Percentiles rank a stretch among this genome's conserved stretches.
phyloP scores from a whole-genome alignment of 1,140 invertebrate species.

The Pseudomyrmex concolor region DNA sequence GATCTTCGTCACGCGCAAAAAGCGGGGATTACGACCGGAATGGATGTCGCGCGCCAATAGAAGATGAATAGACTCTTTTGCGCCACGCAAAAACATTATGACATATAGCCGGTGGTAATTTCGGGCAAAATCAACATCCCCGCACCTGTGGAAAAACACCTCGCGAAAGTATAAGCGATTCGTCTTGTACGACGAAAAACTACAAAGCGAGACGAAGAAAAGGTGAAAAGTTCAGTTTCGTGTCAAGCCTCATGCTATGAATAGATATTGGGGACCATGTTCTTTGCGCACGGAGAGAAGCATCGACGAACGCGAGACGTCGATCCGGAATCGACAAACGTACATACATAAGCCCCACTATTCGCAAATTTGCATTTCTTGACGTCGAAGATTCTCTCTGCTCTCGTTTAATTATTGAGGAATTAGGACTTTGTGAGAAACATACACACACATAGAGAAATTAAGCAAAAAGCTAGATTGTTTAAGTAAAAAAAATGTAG shows the following conservation, averaged over 20 bases:
- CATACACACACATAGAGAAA: not conserved
- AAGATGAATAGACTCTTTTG: not conserved
- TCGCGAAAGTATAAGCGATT: not conserved
- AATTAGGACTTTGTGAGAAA: not conserved
- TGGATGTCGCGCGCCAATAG: constrained; percentile 9
- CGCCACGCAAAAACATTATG: constrained; percentile 10
- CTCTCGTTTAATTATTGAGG: not conserved
- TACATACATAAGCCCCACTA: not conserved
- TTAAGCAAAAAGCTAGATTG: not conserved
- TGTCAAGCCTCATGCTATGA: constrained; percentile 26
- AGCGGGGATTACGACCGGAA: not conserved
- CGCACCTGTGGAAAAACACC: not conserved
- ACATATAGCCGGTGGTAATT: constrained; percentile 12
- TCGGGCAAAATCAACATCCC: not conserved
- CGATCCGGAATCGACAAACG: not conserved
- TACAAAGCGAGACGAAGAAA: constrained; percentile 7
- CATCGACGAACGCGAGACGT: constrained; percentile 16
- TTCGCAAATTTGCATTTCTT: constrained; percentile 18
- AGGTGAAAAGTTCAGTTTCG: constrained; percentile 8
- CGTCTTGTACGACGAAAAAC: constrained; percentile 17
- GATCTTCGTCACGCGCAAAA: constrained; percentile 13
- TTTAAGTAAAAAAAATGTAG: not conserved
- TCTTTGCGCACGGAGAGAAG: not conserved
- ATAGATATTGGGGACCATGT: constrained; percentile 42
- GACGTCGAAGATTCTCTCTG: not conserved